Percentiles rank a stretch among this genome's conserved stretches.
These are phyloP conservation scores for Pseudomyrmex sp. DNA, from an alignment of 1,140 invertebrate species.

Conservation along the genomic window DNA sequence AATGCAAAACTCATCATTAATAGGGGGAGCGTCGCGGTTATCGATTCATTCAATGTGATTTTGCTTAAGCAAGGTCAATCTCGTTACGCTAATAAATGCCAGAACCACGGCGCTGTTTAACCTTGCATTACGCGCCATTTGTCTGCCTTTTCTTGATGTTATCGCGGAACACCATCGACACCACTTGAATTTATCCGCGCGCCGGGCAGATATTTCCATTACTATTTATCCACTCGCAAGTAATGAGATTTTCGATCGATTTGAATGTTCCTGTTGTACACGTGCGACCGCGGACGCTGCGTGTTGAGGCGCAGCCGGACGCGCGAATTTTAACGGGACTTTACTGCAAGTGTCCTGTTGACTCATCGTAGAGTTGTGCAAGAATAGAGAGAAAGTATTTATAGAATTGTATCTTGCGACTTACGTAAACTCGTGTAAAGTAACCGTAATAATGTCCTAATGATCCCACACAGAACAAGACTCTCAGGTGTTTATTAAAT, in stretches of 20 bases:
- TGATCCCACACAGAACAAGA: too few species aligned
- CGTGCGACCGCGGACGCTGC: neutral
- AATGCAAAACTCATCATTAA: slow-evolving; percentile 8
- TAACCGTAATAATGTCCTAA: too few species aligned
- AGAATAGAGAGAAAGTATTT: neutral
- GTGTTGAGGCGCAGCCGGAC: neutral
- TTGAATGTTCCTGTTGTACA: neutral
- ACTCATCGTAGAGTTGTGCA: neutral
- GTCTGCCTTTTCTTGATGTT: slow-evolving; percentile 10
- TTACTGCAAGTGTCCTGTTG: too few species aligned
- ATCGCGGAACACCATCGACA: slow-evolving; percentile 14
- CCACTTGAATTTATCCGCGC: slow-evolving; percentile 1
- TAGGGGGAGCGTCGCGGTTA: neutral
- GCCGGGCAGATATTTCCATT: slow-evolving; percentile 9
- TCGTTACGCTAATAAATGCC: slow-evolving; percentile 28
- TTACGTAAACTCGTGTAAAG: neutral
- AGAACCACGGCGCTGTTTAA: slow-evolving; percentile 18
- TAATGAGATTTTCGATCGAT: slow-evolving; percentile 33
- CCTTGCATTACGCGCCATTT: slow-evolving; percentile 20
- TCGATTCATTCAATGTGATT: slow-evolving; percentile 33
- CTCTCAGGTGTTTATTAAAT: too few species aligned
- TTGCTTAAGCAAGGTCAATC: slow-evolving; percentile 17
- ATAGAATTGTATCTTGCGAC: neutral
- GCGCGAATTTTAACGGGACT: neutral
- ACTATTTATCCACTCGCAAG: neutral